These are phyloP conservation scores for Zaprionus bogoriensis DNA, from an alignment of 2,888 invertebrate genomes.

Conservation along the genomic window DNA sequence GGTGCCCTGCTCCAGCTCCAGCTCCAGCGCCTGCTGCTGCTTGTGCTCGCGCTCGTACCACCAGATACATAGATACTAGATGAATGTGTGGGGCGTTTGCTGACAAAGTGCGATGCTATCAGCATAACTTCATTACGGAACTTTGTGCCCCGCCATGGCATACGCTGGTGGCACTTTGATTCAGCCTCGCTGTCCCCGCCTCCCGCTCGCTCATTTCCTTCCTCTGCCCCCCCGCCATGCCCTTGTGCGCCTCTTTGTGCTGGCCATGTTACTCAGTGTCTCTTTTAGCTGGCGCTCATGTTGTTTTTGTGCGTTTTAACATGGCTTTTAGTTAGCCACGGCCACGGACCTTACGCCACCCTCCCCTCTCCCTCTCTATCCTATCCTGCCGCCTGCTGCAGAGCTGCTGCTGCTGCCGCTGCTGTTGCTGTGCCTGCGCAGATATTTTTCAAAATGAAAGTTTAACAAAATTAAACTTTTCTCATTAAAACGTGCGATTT, in stretches of 20 bases:
- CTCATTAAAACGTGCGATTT: slow-evolving; percentile 81
- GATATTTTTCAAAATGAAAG: slow-evolving; percentile 78
- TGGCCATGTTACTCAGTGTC: slow-evolving; percentile 23
- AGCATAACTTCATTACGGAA: slow-evolving; percentile 80
- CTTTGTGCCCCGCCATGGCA: slow-evolving; percentile 43
- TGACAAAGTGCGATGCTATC: slow-evolving; percentile 72
- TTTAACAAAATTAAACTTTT: slow-evolving; percentile 82
- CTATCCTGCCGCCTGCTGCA: background rate
- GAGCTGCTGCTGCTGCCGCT: slow-evolving; percentile 1
- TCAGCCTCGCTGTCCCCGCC: background rate
- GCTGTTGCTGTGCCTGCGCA: slow-evolving; percentile 53
- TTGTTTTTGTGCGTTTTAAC: slow-evolving; percentile 63
- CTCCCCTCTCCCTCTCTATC: background rate
- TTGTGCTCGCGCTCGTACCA: no score
- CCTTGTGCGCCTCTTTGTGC: no score
- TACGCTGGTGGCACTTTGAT: slow-evolving; percentile 43
- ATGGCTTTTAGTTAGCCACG: slow-evolving; percentile 67
- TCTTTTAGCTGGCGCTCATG: slow-evolving; percentile 23
- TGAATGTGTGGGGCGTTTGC: slow-evolving; percentile 36
- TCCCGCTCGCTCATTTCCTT: no score
- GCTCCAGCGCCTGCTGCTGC: no score
- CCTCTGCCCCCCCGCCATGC: background rate
- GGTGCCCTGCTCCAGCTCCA: no score
- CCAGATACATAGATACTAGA: slow-evolving; percentile 18
- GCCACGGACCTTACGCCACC: slow-evolving; percentile 4